These are phyloP conservation scores for Aphrophora alni DNA, from an alignment of 2,888 invertebrate genomes.

Conservation along the genomic window DNA sequence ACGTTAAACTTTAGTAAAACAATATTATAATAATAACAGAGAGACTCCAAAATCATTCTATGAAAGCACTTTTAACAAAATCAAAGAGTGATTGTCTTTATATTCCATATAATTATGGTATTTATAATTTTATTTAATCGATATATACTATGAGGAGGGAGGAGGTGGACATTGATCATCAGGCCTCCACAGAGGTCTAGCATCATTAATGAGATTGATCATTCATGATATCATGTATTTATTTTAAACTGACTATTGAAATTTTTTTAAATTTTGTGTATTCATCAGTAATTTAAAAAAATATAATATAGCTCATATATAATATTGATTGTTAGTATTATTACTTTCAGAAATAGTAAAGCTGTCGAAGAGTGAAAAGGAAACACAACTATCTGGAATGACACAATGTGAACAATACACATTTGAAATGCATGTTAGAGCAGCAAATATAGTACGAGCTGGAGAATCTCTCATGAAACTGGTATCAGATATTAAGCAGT, in stretches of 20 bases:
- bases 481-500: constrained; percentile 97
- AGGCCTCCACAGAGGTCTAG: no score
- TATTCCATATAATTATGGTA: no score
- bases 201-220: neutral
- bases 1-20: no score
- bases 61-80: no score
- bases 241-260: constrained; percentile 20
- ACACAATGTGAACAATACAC: constrained; percentile 95
- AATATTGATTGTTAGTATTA: neutral
- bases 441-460: constrained; percentile 95
- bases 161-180: no score
- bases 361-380: constrained; percentile 87
- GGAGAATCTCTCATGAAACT: constrained; percentile 97
- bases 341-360: constrained; percentile 79
- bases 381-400: constrained; percentile 86
- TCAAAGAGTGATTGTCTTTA: no score
- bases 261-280: neutral
- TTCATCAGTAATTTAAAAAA: neutral
- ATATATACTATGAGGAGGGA: no score
- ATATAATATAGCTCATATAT: no score
- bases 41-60: no score
- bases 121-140: no score
- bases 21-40: no score
- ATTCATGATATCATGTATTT: constrained; percentile 21
- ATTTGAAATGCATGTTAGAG: constrained; percentile 96